Base-by-base conservation (phyloP, 2,797 vertebrate species). In the Acipenser oxyrinchus region DNA sequence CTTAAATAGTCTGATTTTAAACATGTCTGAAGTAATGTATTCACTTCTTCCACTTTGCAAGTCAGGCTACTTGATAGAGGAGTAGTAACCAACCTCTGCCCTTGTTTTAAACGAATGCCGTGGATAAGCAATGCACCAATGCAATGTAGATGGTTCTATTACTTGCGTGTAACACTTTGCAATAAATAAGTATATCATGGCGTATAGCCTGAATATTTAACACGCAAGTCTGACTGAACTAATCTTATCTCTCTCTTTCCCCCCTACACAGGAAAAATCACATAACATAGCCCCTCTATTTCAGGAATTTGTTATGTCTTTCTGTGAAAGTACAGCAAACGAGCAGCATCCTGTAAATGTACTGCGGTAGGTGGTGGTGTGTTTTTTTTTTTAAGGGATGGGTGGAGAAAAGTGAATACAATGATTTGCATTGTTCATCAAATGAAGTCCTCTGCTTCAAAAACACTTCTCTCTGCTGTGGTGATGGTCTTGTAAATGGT, bases 261-360 rank as follows among this genome's bases (percentile, higher is more conserved):
- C 23, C 23, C 4, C 71, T 61, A 2, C 71, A 77, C 82, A 99
- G 96, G 90, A 89, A 62, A 88, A 72, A 73, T 77, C 78, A 6
- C 84, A 83, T 48, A 88, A 83, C 70, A 78, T 95, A 67, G 84
- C 84, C 64, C 85, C 88, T 37, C 81, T 96, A 71, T 90, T 98
- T 71, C 80, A 92, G 76, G 89, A 89, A 6, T 98, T 97, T 72
- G 78, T 96, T 71, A 76, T 83, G 79, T 91, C 92, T 6, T 89
- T 96, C 67, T 95, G 93, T 79, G 92, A 95, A 71, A 87, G 84
- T 48, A 74, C 85, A 0, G 83, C 85, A 70, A 83, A 88, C 70
- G 79, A 90, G 37, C 83, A 76, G 69, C 78, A 68, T 66, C 88
- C 94, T 1, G 76, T 91, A 71, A 89, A 93, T 67, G 82, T 95